These are phyloP conservation scores for Bombycilla garrulus DNA, from an alignment of 2,113 vertebrate species.

Conservation along the genomic window DNA sequence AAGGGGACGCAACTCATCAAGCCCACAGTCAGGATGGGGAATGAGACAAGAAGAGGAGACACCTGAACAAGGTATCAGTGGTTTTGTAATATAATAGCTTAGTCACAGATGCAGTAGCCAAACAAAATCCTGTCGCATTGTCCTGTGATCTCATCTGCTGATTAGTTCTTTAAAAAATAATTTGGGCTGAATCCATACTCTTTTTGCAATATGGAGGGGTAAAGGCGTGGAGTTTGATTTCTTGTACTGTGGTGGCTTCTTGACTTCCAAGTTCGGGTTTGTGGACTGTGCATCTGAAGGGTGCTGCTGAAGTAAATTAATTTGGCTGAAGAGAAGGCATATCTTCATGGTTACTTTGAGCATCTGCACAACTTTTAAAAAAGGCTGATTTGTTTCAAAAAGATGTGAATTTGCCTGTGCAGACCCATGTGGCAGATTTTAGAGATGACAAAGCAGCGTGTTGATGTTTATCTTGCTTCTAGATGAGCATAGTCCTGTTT, in stretches of 20 bases:
- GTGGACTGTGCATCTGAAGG: background rate
- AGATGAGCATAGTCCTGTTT: background rate
- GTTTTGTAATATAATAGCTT: background rate
- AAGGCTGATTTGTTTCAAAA: background rate
- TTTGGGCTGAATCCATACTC: background rate
- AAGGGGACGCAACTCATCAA: constrained; percentile 80
- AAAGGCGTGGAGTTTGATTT: background rate
- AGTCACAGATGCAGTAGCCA: background rate
- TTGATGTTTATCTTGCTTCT: background rate
- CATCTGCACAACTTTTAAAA: background rate
- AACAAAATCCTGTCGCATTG: background rate
- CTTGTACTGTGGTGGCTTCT: background rate
- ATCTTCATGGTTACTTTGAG: background rate
- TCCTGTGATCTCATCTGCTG: background rate
- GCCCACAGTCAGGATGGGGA: constrained; percentile 81
- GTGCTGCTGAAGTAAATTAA: background rate
- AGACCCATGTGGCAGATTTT: background rate
- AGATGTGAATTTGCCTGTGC: background rate
- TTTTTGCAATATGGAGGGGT: background rate
- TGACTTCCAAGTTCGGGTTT: background rate
- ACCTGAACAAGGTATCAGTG: constrained; percentile 75
- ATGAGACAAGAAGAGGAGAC: constrained; percentile 85
- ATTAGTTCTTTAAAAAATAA: background rate
- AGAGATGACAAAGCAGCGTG: background rate
- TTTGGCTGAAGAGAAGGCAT: background rate